These are phyloP conservation scores for Drosophila mayaguana DNA, from an alignment of 2,888 invertebrate genomes.

Conservation along the genomic window DNA sequence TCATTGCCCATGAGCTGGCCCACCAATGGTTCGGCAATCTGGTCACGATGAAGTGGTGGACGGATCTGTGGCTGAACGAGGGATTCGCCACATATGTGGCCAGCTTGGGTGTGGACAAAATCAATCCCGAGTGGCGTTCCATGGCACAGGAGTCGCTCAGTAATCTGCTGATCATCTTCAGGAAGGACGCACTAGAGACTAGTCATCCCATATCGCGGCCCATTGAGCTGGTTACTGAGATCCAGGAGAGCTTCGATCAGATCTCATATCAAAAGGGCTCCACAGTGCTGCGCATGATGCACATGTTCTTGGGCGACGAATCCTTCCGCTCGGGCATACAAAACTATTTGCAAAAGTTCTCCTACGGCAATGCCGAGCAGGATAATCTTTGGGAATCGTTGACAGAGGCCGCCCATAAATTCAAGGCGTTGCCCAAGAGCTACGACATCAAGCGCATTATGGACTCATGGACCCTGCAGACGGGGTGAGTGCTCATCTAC, in stretches of 20 bases:
- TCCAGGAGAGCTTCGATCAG: slow-evolving; percentile 93
- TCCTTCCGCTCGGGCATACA: slow-evolving; percentile 89
- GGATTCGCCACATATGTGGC: slow-evolving; percentile 91
- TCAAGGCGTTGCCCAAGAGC: slow-evolving; percentile 86
- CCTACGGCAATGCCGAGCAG: slow-evolving; percentile 91
- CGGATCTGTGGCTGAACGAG: slow-evolving; percentile 92
- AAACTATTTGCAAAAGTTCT: slow-evolving; percentile 88
- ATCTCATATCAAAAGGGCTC: slow-evolving; percentile 95
- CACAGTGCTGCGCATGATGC: slow-evolving; percentile 96
- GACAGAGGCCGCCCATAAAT: slow-evolving; percentile 86
- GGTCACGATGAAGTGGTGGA: slow-evolving; percentile 94
- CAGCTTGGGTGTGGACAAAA: slow-evolving; percentile 87
- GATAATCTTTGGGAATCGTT: slow-evolving; percentile 94
- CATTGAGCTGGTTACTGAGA: slow-evolving; percentile 91
- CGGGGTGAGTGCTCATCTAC: slow-evolving; percentile 86
- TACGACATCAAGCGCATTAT: slow-evolving; percentile 90
- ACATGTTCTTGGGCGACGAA: slow-evolving; percentile 91
- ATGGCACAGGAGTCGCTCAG: slow-evolving; percentile 87
- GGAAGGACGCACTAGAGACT: slow-evolving; percentile 89
- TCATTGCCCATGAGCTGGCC: slow-evolving; percentile 90
- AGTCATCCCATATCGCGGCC: slow-evolving; percentile 93
- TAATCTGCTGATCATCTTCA: slow-evolving; percentile 88
- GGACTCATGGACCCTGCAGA: slow-evolving; percentile 95
- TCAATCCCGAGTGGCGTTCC: slow-evolving; percentile 89
- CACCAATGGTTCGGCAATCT: slow-evolving; percentile 94